These are phyloP conservation scores for Pharmacophagus antenor DNA, from an alignment of 2,888 invertebrate species.

Conservation along the genomic window DNA sequence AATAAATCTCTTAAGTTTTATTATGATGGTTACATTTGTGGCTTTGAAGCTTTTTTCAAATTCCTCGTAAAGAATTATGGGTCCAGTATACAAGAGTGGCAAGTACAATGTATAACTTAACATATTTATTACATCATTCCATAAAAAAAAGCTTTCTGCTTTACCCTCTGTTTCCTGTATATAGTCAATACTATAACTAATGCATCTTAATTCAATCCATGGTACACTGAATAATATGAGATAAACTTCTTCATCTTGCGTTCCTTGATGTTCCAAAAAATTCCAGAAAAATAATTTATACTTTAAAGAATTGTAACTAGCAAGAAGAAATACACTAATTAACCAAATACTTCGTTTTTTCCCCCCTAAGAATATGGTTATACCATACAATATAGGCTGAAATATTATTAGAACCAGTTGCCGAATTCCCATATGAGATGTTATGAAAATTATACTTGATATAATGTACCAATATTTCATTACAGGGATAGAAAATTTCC, in stretches of 20 bases:
- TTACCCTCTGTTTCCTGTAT: conserved; percentile 53
- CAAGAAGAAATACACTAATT: conserved; percentile 70
- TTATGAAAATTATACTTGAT: conserved; percentile 72
- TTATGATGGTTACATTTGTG: conserved; percentile 43
- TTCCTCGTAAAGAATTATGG: conserved; percentile 88
- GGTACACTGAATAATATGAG: conserved; percentile 80
- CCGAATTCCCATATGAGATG: conserved; percentile 67
- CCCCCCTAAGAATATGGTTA: conserved; percentile 65
- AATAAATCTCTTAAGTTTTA: conserved; percentile 64
- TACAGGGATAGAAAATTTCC: conserved; percentile 45
- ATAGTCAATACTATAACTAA: conserved; percentile 86
- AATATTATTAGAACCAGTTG: conserved; percentile 72
- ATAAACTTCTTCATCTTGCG: conserved; percentile 77
- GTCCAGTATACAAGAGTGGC: conserved; percentile 91
- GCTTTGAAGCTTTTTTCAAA: conserved; percentile 76
- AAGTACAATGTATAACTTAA: conserved; percentile 90
- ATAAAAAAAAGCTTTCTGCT: conserved; percentile 32
- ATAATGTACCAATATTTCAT: conserved; percentile 79
- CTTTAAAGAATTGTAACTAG: conserved; percentile 75
- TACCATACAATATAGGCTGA: conserved; percentile 79
- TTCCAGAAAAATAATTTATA: conserved; percentile 69
- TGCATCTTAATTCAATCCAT: conserved; percentile 88
- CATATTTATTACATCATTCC: conserved; percentile 66
- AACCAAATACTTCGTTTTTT: conserved; percentile 79
- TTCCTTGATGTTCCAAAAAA: conserved; percentile 62